Evolutionary conservation across 1,140 invertebrate species (phyloP), one percentile per base, ranked within the genome.

Genomic region (Batillaria attramentaria): DNA sequence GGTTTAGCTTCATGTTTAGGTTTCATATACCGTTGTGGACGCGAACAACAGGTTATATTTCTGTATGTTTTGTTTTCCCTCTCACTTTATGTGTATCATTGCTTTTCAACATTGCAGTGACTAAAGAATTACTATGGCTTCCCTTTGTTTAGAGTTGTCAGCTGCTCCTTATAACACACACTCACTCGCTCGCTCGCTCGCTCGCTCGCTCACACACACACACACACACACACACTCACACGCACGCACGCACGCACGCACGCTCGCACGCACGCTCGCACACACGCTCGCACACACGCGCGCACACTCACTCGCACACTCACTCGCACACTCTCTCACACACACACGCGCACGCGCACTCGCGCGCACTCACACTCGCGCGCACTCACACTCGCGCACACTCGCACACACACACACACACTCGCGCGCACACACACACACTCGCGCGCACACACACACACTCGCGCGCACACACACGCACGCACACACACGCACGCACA

Each of bases 351-450:
- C 62, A 33, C 62, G 20, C 62, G 20, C 62, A 24, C 10, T 2
- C 62, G 3, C 62, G 37, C 62, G 37, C 28, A 31, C 62, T 35
- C 28, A 65, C 62, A 65, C 24, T 35, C 62, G 24, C 62, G 37
- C 62, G 20, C 62, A 33, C 62, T 10, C 62, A 65, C 62, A 65
- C 62, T 35, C 62, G 37, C 62, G 37, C 10, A 10, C 10, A 65
- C 62, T 16, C 62, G 37, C 62, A 65, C 10, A 65, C 13, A 65
- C 13, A 65, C 13, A 65, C 13, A 65, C 13, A 65, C 13, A 65
- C 62, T 35, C 62, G 37, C 62, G 37, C 62, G 37, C 62, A 65
- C 62, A 65, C 62, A 33, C 28, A 33, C 62, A 65, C 62, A 65
- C 62, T 4, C 62, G 20, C 3, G 20, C 62, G 37, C 62, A 65